Evolutionary conservation across 1,140 invertebrate genomes (phyloP), one percentile per base, ranked within the genome.

Genomic region (Pseudoatta argentina): DNA sequence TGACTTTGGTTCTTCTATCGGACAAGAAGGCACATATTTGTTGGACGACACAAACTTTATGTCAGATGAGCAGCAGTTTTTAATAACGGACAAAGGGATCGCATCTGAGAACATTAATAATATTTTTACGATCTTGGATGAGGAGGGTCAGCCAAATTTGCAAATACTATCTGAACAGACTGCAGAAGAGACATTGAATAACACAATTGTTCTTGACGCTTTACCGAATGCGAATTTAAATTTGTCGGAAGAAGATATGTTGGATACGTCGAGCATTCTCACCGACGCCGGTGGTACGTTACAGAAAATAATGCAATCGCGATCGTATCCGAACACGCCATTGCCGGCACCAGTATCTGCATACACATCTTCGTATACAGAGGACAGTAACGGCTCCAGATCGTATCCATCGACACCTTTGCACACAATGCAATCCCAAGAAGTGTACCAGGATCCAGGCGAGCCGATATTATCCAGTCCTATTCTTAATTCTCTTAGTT

Each of bases 1-100:
- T 77, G 97, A 97, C 88, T 97, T 97, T 86, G 96, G 95, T 18
- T 95, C 96, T 0, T 95, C 96, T 18, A 95, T 95, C 8, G 95
- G 96, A 59, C 93, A 96, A 5, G 96, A 96, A 86, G 94, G 95
- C 16, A 95, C 88, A 21, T 95, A 93, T 64, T 69, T 95, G 6
- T 87, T 95, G 0, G 93, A 95, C 44, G 93, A 94, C 27, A 91
- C 95, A 24, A 93, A 93, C 83, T 93, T 95, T 24, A 93, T 95
- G 39, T 88, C 92, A 2, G 93, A 94, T 4, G 92, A 95, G 14
- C 93, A 93, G 21, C 91, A 92, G 57, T 93, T 94, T 55, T 86
- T 95, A 5, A 95, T 94, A 53, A 91, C 92, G 30, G 94, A 94
- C 30, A 95, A 95, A 71, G 94, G 93, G 34, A 94, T 95, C 6